These are phyloP conservation scores for Hydrozoanthus gracilis DNA, from an alignment of 92 coral and sea anemone species.

Conservation along the genomic window DNA sequence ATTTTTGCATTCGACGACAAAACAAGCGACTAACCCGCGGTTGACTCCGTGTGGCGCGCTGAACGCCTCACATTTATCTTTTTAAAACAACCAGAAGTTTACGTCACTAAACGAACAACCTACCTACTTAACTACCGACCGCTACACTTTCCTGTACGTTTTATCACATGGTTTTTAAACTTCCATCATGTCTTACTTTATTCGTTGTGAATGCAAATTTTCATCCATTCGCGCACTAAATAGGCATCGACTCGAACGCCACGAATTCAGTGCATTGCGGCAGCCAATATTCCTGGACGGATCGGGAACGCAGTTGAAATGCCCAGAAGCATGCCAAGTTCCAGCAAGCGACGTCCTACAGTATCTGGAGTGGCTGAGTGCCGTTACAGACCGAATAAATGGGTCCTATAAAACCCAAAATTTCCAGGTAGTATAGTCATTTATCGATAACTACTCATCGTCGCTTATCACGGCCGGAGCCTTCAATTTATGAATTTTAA, in stretches of 20 bases:
- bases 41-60: not conserved
- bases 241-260: slow-evolving; percentile 1
- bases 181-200: too few species aligned
- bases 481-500: too few species aligned
- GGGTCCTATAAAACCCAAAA: slow-evolving; percentile 1
- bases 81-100: not conserved
- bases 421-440: slow-evolving; percentile 7
- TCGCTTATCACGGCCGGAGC: too few species aligned
- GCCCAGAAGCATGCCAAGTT: slow-evolving; percentile 10
- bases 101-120: not conserved
- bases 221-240: not conserved
- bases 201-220: not conserved
- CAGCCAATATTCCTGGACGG: not conserved
- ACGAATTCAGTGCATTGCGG: not conserved
- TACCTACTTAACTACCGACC: not conserved
- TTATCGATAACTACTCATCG: too few species aligned
- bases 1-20: slow-evolving; percentile 1
- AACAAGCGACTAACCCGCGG: not conserved
- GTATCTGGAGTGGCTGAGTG: slow-evolving; percentile 11
- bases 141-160: not conserved
- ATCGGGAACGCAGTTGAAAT: slow-evolving; percentile 11
- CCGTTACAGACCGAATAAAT: slow-evolving; percentile 15
- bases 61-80: not conserved
- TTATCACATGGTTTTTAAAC: not conserved
- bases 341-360: not conserved